phyloP scores from a whole-genome alignment of 2,113 vertebrate species.

The Aldabrachelys gigantea region DNA sequence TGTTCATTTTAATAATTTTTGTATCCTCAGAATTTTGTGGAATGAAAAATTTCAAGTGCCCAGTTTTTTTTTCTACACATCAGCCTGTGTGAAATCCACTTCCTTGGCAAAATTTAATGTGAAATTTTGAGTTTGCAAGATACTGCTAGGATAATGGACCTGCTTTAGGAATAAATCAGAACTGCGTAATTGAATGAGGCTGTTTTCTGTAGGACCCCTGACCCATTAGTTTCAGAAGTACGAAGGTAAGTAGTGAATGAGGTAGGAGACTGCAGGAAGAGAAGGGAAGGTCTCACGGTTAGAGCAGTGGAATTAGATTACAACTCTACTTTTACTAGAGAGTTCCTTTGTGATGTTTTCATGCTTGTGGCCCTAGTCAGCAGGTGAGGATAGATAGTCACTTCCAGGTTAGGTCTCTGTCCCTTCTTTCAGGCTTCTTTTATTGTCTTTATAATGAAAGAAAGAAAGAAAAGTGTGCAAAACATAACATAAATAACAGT shows the following conservation, averaged over 20 bases:
- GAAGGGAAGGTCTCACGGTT: neutral
- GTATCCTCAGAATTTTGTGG: constrained; percentile 31
- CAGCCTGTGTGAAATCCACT: neutral
- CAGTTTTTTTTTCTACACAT: neutral
- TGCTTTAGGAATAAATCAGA: neutral
- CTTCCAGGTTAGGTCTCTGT: neutral
- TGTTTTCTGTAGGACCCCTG: neutral
- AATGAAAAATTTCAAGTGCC: constrained; percentile 1
- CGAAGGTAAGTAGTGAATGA: neutral
- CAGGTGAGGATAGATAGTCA: neutral
- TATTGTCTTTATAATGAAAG: neutral
- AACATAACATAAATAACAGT: neutral
- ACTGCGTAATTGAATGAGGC: neutral
- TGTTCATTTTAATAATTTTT: neutral
- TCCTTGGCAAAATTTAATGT: neutral
- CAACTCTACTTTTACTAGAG: neutral
- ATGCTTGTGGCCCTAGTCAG: neutral
- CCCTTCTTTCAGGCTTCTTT: neutral
- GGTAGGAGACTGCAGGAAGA: neutral
- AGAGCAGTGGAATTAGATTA: neutral
- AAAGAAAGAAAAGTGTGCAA: neutral
- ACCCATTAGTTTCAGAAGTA: neutral
- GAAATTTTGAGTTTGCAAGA: constrained; percentile 23
- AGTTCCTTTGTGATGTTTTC: neutral
- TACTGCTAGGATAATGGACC: neutral